Percentiles rank a stretch among this genome's conserved stretches.
Evolutionary conservation across 2,888 invertebrate genomes (phyloP).

Genomic region (Ochropacha duplaris): DNA sequence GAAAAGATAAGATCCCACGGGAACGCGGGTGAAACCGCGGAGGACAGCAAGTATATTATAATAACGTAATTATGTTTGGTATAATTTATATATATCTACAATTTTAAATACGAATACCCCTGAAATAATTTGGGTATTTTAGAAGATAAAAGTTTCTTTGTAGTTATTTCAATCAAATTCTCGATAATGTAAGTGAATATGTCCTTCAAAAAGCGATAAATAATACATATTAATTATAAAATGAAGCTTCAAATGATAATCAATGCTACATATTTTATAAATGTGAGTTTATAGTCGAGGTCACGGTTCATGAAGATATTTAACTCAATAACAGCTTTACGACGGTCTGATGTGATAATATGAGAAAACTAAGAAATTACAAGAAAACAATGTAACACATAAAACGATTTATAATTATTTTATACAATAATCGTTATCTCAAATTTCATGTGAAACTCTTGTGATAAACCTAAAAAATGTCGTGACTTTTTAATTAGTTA

Average conservation of each 20-base stretch:
- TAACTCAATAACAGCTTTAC: conserved; percentile 53
- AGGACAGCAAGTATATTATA: no score
- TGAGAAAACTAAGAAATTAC: conserved; percentile 32
- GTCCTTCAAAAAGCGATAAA: not conserved
- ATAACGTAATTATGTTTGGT: no score
- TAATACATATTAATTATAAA: not conserved
- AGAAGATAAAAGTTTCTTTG: no score
- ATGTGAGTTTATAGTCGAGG: conserved; percentile 27
- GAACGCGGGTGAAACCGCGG: no score
- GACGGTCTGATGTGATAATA: conserved; percentile 36
- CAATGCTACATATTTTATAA: not conserved
- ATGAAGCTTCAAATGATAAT: not conserved
- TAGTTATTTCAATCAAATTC: not conserved
- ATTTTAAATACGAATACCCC: no score
- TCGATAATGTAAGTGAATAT: not conserved
- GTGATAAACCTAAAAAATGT: not conserved
- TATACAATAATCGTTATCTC: not conserved
- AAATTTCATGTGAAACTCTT: not conserved
- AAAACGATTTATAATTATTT: conserved; percentile 10
- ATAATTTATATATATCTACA: no score
- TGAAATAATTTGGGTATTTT: no score
- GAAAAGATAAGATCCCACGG: no score
- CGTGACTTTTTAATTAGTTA: not conserved
- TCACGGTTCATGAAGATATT: conserved; percentile 51
- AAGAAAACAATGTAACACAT: conserved; percentile 16